Evolutionary conservation across 2,113 vertebrate genomes (phyloP).

Genomic region (Ailurus styani): DNA sequence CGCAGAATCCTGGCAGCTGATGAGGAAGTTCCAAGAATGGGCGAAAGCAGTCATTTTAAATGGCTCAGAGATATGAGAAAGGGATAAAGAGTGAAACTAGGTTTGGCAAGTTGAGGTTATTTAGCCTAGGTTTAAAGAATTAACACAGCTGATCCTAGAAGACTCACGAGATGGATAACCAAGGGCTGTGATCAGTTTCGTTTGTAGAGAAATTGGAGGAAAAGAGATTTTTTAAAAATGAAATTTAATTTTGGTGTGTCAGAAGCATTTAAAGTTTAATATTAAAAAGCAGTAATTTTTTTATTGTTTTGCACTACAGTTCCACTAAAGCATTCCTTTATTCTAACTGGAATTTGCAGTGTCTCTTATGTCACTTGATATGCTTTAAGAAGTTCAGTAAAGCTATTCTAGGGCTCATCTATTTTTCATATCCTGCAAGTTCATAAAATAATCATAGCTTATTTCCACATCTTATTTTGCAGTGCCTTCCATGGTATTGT

Average conservation of each 20-base stretch:
- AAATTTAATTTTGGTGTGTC: neutral
- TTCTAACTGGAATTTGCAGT: neutral
- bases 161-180: neutral
- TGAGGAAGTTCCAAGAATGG: neutral
- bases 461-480: neutral
- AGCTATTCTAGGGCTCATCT: constrained; percentile 24
- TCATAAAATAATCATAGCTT: constrained; percentile 50
- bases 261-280: neutral
- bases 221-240: neutral
- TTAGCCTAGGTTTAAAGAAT: neutral
- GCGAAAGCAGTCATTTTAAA: neutral
- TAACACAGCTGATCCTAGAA: neutral
- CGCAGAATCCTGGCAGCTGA: neutral
- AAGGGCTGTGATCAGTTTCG: too few relatives aligned
- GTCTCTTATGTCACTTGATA: constrained; percentile 10
- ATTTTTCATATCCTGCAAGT: constrained; percentile 51
- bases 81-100: neutral
- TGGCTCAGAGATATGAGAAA: neutral
- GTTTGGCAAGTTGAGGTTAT: neutral
- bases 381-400: neutral
- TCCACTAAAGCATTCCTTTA: neutral
- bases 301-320: neutral
- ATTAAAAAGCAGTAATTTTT: neutral
- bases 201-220: neutral
- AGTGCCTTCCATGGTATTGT: neutral